A percentile compares a stretch with the other conserved stretches of the same genome.
phyloP scores from a whole-genome alignment of 2,888 invertebrate species.

The Orthosia gracilis region DNA sequence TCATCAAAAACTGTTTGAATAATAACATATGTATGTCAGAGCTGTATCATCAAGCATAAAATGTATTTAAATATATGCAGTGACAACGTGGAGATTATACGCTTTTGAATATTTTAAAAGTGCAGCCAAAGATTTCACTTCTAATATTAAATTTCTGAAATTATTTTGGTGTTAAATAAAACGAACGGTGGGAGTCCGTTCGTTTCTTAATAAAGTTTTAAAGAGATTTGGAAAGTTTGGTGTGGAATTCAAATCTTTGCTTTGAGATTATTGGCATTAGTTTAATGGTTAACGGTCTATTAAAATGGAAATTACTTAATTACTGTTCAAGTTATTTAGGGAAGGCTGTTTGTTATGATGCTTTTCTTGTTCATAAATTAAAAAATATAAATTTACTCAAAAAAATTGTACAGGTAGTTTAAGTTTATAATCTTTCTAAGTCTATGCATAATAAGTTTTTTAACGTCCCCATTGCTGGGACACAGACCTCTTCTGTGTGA shows the following conservation, averaged over 20 bases:
- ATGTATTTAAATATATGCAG: constrained; percentile 74
- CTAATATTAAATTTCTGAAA: constrained; percentile 16
- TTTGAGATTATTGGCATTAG: constrained; percentile 48
- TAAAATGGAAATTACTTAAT: constrained; percentile 48
- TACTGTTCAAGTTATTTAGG: constrained; percentile 21
- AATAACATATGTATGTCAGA: constrained; percentile 65
- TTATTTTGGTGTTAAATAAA: constrained; percentile 32
- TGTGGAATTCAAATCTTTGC: constrained; percentile 49
- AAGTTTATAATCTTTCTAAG: too few relatives aligned
- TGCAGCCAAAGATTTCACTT: constrained; percentile 37
- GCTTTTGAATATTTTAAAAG: constrained; percentile 55
- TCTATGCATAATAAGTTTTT: too few relatives aligned
- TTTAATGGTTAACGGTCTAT: constrained; percentile 34
- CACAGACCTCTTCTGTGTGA: too few relatives aligned
- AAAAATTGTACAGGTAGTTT: too few relatives aligned
- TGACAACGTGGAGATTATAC: constrained; percentile 62
- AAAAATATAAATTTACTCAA: not conserved
- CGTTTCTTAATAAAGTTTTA: constrained; percentile 40
- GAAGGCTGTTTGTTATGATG: not conserved
- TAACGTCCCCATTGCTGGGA: too few relatives aligned
- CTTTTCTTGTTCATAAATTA: not conserved
- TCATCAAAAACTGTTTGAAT: constrained; percentile 74
- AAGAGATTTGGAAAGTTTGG: constrained; percentile 42
- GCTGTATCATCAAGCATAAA: constrained; percentile 69
- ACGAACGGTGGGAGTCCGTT: constrained; percentile 17